Conservation (phyloP, 2,888 invertebrate species). For the Rosalia funebris region DNA sequence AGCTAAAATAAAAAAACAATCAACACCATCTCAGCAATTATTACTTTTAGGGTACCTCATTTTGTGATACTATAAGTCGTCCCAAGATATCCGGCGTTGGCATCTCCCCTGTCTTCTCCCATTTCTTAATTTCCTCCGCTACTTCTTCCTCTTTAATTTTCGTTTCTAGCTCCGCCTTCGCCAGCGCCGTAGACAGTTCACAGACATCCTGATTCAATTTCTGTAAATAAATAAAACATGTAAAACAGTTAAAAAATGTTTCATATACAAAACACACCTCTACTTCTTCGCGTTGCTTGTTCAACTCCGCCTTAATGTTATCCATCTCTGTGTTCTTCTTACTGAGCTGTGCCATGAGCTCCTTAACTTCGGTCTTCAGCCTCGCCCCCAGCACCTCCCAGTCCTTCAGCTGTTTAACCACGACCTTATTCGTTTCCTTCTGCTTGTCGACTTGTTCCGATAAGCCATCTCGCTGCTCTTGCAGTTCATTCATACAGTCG, state of each 20-base stretch:
- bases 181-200: conserved; percentile 68
- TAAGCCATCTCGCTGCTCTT: conserved; percentile 70
- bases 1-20: conserved; percentile 52
- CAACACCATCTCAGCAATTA: conserved; percentile 4
- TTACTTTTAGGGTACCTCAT: conserved; percentile 55
- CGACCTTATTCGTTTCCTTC: conserved; percentile 59
- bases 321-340: conserved; percentile 67
- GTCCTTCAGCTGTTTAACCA: conserved; percentile 65
- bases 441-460: conserved; percentile 60
- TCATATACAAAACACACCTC: conserved; percentile 60
- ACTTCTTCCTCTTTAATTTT: conserved; percentile 62
- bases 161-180: conserved; percentile 60
- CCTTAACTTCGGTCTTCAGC: conserved; percentile 68
- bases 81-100: conserved; percentile 60
- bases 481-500: conserved; percentile 72
- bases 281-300: conserved; percentile 68
- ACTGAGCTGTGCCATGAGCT: conserved; percentile 66
- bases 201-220: conserved; percentile 70
- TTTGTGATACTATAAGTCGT: conserved; percentile 58
- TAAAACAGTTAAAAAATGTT: conserved; percentile 2
- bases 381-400: conserved; percentile 68
- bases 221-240: conserved; percentile 56
- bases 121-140: conserved; percentile 58
- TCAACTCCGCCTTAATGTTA: conserved; percentile 66
- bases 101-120: conserved; percentile 61